Evolutionary conservation across 2,888 invertebrate genomes (phyloP), one percentile per base, ranked within the genome.

Genomic region (Trissoscelio sp.): DNA sequence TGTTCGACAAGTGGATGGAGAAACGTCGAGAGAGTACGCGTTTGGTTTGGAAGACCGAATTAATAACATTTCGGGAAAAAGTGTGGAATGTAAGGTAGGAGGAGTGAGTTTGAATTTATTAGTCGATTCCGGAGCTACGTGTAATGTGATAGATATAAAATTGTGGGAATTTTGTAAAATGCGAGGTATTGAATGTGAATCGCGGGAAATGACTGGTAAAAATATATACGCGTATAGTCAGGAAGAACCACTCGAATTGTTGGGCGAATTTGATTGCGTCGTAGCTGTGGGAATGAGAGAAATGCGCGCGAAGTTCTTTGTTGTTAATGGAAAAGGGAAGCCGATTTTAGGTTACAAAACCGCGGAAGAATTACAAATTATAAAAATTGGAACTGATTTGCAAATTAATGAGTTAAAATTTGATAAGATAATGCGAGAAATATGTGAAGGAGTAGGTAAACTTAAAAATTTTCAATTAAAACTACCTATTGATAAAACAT

Each of bases 381-480:
- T 86, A 4, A 79, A 83, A 75, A 70, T 86, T 11, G 85, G 85
- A 0, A 5, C 46, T n/a, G 69, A 46, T 66, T 83, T 66, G 31
- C 73, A 34, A 58, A 4, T 62, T 9, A 51, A 60, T 14, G 20
- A 7, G 3, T 7, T 60, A 1, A 5, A 24, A 6, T 4, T 2
- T 0, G 22, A n/a, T n/a, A 2, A 37, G 1, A 7, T 31, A 7
- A 31, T 7, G 9, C 9, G 6, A 6, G 1, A 31, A 31, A 31
- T 31, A 31, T 31, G 31, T 31, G 31, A 31, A 31, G 55, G 55
- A 28, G 1, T 57, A 0, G 55, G 83, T 28, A 87, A 90, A 85
- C 85, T 88, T 51, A 87, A 88, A 74, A 78, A 86, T 64, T 64
- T 88, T 31, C 12, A 80, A 12, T 64, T 88, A 1, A 70, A 84